Evolutionary conservation across 2,888 invertebrate species (phyloP).

Genomic region (Prionchulus punctatus): DNA sequence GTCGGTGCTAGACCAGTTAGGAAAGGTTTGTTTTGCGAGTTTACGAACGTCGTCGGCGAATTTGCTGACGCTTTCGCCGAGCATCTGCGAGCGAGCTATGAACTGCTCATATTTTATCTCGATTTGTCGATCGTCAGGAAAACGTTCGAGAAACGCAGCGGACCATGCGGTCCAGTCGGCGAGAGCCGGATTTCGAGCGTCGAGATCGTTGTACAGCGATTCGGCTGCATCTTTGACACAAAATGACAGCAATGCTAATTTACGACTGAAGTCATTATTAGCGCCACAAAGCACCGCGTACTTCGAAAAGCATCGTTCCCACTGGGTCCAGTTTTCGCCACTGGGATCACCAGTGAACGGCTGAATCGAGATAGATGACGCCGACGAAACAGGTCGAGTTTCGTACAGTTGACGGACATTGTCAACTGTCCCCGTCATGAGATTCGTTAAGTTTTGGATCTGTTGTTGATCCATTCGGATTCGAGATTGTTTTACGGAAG

Average conservation of each 20-base stretch:
- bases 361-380: no score
- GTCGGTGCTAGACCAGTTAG: not conserved
- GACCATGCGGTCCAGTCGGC: not conserved
- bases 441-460: no score
- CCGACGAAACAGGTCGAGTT: not conserved
- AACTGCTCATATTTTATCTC: not conserved
- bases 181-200: not conserved
- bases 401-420: not conserved
- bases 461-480: no score
- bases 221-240: not conserved
- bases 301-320: not conserved
- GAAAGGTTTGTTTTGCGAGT: not conserved
- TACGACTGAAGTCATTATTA: not conserved
- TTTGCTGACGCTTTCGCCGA: not conserved
- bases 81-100: not conserved
- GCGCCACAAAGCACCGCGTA: not conserved
- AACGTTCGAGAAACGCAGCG: not conserved
- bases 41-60: not conserved
- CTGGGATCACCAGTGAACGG: not conserved
- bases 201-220: not conserved
- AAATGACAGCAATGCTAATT: not conserved
- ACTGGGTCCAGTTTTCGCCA: not conserved
- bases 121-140: not conserved
- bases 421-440: not conserved
- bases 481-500: no score